Conservation (phyloP, 2,888 invertebrate genomes). For the Zaprionus lineosus region DNA sequence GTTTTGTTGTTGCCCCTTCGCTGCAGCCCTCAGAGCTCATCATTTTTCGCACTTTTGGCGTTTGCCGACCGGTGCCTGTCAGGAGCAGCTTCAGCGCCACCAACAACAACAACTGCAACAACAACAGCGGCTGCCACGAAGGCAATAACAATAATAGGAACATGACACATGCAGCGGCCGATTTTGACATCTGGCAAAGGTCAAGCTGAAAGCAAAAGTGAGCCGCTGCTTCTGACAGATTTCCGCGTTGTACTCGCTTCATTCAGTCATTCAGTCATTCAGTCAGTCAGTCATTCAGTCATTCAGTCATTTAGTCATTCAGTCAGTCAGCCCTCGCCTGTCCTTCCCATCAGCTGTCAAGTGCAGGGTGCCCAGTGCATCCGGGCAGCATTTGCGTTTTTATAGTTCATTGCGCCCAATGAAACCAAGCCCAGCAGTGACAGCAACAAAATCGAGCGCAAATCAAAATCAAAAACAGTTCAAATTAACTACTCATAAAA, state of each 20-base stretch:
- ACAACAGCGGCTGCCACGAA: no score
- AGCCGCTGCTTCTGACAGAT: conserved; percentile 74
- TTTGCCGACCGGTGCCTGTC: conserved; percentile 54
- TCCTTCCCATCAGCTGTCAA: conserved; percentile 65
- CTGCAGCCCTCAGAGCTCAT: conserved; percentile 18
- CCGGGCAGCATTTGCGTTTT: conserved; percentile 51
- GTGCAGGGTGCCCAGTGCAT: conserved; percentile 51
- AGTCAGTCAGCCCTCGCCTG: not conserved
- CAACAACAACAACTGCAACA: conserved; percentile 26
- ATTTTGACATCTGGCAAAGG: conserved; percentile 76
- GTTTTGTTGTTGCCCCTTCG: conserved; percentile 58
- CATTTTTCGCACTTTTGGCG: conserved; percentile 57
- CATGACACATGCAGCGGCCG: conserved; percentile 64
- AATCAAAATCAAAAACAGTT: conserved; percentile 69
- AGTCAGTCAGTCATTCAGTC: conserved; percentile 4
- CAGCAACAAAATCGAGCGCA: conserved; percentile 54
- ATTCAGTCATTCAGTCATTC: not conserved
- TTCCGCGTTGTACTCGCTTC: conserved; percentile 34
- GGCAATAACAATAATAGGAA: conserved; percentile 5
- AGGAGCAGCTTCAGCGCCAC: conserved; percentile 50
- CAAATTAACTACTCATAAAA: conserved; percentile 75
- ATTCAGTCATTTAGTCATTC: not conserved
- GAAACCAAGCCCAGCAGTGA: conserved; percentile 25
- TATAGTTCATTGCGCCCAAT: conserved; percentile 65
- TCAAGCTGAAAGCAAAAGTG: conserved; percentile 75